phyloP scores from a whole-genome alignment of 2,888 invertebrate genomes.

The Tiphia femorata region DNA sequence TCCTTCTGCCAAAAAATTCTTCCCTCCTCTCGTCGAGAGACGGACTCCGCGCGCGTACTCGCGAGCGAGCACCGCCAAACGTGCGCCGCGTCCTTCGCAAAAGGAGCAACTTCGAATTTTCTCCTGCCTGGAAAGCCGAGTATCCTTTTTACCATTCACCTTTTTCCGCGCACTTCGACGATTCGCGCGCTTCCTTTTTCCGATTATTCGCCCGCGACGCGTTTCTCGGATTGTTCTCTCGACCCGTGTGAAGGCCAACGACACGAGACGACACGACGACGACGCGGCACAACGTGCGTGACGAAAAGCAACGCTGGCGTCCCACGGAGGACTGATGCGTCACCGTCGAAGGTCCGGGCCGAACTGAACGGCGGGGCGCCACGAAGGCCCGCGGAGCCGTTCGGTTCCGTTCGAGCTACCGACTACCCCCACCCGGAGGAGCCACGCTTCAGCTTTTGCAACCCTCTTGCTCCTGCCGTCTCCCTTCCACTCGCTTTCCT shows the following conservation, averaged over 20 bases:
- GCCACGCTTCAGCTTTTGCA: slow-evolving; percentile 58
- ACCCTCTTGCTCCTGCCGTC: slow-evolving; percentile 36
- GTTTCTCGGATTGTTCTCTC: too few relatives aligned
- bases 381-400: slow-evolving; percentile 51
- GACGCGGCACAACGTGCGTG: slow-evolving; percentile 41
- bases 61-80: too few relatives aligned
- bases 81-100: too few relatives aligned
- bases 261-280: neutral
- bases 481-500: neutral
- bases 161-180: too few relatives aligned
- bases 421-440: slow-evolving; percentile 59
- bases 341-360: slow-evolving; percentile 66
- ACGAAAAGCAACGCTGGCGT: slow-evolving; percentile 32
- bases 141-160: too few relatives aligned
- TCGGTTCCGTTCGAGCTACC: slow-evolving; percentile 59
- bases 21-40: too few relatives aligned
- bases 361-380: slow-evolving; percentile 61
- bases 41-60: too few relatives aligned
- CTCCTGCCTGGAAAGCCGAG: too few relatives aligned
- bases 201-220: too few relatives aligned
- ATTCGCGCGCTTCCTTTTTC: too few relatives aligned
- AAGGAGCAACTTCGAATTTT: too few relatives aligned
- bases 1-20: neutral
- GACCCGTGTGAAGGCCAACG: too few relatives aligned
- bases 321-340: slow-evolving; percentile 47